These are phyloP conservation scores for Gymnocephalus cernua DNA, from an alignment of 2,113 vertebrate species.

Conservation along the genomic window DNA sequence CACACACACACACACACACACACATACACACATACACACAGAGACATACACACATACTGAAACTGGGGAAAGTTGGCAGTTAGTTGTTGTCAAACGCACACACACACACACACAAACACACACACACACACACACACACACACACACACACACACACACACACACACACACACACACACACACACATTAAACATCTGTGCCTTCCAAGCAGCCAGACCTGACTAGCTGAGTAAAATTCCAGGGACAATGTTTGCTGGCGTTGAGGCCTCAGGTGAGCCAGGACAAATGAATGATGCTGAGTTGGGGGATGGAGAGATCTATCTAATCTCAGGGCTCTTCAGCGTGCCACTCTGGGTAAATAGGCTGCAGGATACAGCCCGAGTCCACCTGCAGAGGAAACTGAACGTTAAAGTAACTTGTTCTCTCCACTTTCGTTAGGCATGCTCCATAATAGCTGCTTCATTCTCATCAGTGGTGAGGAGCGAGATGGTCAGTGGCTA, in stretches of 20 bases:
- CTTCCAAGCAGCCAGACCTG: conserved; percentile 60
- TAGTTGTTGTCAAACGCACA: conserved; percentile 5
- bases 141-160: conserved; percentile 7
- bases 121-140: background rate
- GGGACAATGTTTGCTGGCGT: conserved; percentile 59
- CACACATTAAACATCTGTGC: conserved; percentile 55
- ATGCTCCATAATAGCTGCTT: conserved; percentile 58
- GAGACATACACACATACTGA: background rate
- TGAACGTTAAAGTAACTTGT: conserved; percentile 81
- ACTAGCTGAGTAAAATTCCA: conserved; percentile 65
- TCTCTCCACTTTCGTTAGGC: conserved; percentile 42
- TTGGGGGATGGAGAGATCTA: conserved; percentile 66
- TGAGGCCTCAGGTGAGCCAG: conserved; percentile 64
- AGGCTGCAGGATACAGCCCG: conserved; percentile 49
- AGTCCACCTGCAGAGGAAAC: conserved; percentile 59
- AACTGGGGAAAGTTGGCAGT: conserved; percentile 40
- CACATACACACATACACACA: background rate
- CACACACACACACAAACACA: background rate
- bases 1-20: background rate
- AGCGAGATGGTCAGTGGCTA: conserved; percentile 32
- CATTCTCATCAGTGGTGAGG: conserved; percentile 40
- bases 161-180: conserved; percentile 22
- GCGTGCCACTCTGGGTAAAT: conserved; percentile 64
- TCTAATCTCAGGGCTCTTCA: conserved; percentile 77
- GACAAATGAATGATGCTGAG: conserved; percentile 76